A percentile compares a stretch with the other conserved stretches of the same genome.
phyloP scores from a whole-genome alignment of 2,888 invertebrate species.

The Pristionchus maxplancki region DNA sequence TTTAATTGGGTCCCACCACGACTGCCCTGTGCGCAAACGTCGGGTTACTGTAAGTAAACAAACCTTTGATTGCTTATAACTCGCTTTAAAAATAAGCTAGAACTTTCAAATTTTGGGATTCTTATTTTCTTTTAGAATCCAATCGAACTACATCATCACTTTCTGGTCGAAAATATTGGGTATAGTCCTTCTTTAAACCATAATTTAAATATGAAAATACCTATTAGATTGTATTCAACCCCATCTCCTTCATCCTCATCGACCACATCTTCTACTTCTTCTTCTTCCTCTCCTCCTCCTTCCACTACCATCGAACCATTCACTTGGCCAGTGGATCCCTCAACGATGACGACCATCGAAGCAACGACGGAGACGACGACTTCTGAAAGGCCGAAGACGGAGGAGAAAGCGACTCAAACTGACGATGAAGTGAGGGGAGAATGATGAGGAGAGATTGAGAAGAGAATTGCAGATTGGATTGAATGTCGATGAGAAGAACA shows the following conservation, averaged over 20 bases:
- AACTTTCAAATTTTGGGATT: too few relatives aligned
- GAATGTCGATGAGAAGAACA: neutral
- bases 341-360: neutral
- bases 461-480: neutral
- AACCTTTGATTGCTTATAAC: too few relatives aligned
- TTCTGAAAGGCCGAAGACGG: neutral
- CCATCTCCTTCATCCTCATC: neutral
- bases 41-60: too few relatives aligned
- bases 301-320: neutral
- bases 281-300: neutral
- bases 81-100: too few relatives aligned
- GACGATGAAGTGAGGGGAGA: neutral
- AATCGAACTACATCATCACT: too few relatives aligned
- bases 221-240: neutral
- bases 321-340: neutral
- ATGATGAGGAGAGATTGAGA: neutral
- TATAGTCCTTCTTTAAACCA: too few relatives aligned
- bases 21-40: too few relatives aligned
- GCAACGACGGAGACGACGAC: neutral
- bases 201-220: too few relatives aligned
- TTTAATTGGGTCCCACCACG: too few relatives aligned
- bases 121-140: too few relatives aligned
- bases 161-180: too few relatives aligned
- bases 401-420: neutral
- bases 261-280: neutral